Percentiles rank a stretch among this genome's conserved stretches.
These are phyloP conservation scores for Rhadina sibilatrix DNA, from an alignment of 2,113 vertebrate genomes.

Conservation along the genomic window DNA sequence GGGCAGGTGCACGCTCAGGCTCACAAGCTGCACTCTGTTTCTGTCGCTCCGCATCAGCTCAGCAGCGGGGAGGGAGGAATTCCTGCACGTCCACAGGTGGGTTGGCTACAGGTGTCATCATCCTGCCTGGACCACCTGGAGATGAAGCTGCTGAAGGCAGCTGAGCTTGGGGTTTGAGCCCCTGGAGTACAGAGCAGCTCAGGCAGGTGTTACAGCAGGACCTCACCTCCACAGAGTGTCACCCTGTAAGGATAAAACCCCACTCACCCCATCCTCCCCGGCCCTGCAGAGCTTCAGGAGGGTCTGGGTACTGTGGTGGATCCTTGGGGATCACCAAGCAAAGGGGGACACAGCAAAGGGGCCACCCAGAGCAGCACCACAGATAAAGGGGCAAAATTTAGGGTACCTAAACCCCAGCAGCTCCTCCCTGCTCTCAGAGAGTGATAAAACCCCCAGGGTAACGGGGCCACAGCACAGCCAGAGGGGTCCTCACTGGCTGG, in stretches of 20 bases:
- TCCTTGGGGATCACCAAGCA: too few relatives aligned
- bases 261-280: fast-evolving
- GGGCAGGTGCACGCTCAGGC: background rate
- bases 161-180: background rate
- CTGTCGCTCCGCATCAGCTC: background rate
- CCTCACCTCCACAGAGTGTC: background rate
- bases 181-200: background rate
- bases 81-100: fast-evolving
- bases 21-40: background rate
- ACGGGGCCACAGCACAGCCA: fast-evolving
- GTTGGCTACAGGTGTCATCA: background rate
- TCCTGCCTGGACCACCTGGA: background rate
- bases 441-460: fast-evolving
- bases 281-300: background rate
- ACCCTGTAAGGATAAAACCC: background rate
- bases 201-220: background rate
- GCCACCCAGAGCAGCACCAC: background rate
- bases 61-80: background rate
- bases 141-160: background rate
- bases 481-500: fast-evolving
- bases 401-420: background rate
- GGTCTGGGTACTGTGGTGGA: background rate
- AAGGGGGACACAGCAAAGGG: background rate
- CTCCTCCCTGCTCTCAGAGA: background rate
- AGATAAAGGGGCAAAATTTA: background rate